phyloP scores from a whole-genome alignment of 2,888 invertebrate genomes.

The Diadegma fenestrale region DNA sequence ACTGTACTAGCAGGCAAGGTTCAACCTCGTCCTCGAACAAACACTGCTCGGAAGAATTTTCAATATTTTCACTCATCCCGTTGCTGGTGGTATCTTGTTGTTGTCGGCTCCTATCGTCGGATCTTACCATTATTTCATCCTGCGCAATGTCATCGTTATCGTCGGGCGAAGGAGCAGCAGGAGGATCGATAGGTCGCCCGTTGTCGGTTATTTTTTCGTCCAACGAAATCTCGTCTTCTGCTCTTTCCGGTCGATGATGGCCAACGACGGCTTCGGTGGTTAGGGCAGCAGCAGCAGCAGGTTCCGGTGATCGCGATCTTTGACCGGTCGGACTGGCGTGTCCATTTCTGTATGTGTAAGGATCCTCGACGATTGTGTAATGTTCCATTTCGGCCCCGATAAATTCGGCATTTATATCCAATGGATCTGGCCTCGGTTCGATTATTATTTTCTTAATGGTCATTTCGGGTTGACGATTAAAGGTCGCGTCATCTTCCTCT shows the following conservation, averaged over 20 bases:
- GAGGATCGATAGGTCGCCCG: too few relatives aligned
- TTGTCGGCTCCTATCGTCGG: too few relatives aligned
- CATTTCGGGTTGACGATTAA: constrained; percentile 73
- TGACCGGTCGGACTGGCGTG: constrained; percentile 69
- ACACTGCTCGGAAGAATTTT: neutral
- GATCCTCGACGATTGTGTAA: constrained; percentile 76
- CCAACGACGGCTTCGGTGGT: too few relatives aligned
- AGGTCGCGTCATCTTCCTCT: constrained; percentile 64
- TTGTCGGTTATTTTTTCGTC: neutral
- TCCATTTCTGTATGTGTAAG: constrained; percentile 79
- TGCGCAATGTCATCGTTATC: constrained; percentile 36
- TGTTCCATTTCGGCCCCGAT: constrained; percentile 80
- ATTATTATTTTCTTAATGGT: constrained; percentile 79
- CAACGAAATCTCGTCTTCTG: too few relatives aligned
- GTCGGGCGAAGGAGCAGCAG: too few relatives aligned
- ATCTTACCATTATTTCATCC: constrained; percentile 45
- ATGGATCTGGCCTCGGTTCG: constrained; percentile 72
- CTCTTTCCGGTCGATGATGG: too few relatives aligned
- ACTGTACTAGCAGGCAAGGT: too few relatives aligned
- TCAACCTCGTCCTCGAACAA: too few relatives aligned
- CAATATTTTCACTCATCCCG: neutral
- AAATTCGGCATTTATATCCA: constrained; percentile 79
- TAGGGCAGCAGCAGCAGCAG: neutral
- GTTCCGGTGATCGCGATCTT: constrained; percentile 55
- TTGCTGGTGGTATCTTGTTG: too few relatives aligned